These are phyloP conservation scores for Agrypnus murinus DNA, from an alignment of 2,888 invertebrate species.

Conservation along the genomic window DNA sequence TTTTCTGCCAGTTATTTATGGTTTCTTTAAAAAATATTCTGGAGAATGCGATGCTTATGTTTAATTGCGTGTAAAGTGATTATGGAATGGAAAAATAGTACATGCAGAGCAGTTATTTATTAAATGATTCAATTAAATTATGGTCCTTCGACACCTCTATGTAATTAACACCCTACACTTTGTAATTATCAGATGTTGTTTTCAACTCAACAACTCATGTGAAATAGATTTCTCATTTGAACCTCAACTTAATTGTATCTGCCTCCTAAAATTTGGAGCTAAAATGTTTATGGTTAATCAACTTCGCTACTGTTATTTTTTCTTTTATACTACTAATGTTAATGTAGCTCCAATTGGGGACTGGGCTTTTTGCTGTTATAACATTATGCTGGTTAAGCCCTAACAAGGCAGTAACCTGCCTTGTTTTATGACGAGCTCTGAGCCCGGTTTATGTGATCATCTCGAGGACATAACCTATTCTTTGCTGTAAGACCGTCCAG, in stretches of 20 bases:
- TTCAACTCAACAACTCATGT: no score
- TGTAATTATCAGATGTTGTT: no score
- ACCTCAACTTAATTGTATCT: no score
- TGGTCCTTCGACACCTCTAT: no score
- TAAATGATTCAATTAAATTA: no score
- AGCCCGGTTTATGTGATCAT: conserved; percentile 47
- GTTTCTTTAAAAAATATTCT: conserved; percentile 46
- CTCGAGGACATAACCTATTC: conserved; percentile 39
- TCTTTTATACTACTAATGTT: conserved; percentile 17
- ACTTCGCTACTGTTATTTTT: no score
- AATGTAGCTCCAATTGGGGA: conserved; percentile 28
- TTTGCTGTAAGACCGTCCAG: conserved; percentile 33
- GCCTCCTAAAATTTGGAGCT: no score
- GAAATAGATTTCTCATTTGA: no score
- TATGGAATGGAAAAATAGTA: conserved; percentile 6
- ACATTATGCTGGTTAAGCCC: conserved; percentile 43
- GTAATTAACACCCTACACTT: no score
- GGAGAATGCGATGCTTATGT: conserved; percentile 22
- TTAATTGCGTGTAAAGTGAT: conserved; percentile 34
- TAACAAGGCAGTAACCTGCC: conserved; percentile 47
- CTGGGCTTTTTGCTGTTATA: conserved; percentile 44
- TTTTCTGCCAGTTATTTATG: conserved; percentile 57
- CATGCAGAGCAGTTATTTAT: no score
- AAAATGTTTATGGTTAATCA: no score
- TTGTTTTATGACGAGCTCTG: conserved; percentile 46